These are phyloP conservation scores for Austrofundulus limnaeus DNA, from an alignment of 2,113 vertebrate genomes.

Conservation along the genomic window DNA sequence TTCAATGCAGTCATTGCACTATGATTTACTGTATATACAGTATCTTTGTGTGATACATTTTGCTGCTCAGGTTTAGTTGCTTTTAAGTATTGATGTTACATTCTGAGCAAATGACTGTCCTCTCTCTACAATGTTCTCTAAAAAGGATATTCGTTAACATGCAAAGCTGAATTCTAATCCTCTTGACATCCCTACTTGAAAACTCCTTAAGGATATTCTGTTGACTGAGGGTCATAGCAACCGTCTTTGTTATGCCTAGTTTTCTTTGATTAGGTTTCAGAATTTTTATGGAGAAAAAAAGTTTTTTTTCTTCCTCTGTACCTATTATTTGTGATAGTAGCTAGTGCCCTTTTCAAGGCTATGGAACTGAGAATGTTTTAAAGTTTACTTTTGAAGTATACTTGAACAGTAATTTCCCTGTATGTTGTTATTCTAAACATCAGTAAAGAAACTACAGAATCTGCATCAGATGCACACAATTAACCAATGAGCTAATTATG, in stretches of 20 bases:
- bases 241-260: constrained; percentile 7
- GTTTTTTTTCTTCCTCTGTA: not conserved
- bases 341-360: not conserved
- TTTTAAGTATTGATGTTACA: constrained; percentile 18
- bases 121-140: not conserved
- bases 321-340: not conserved
- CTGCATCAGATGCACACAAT: constrained; percentile 37
- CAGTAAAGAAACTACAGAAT: constrained; percentile 23
- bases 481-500: constrained; percentile 51
- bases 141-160: constrained; percentile 26
- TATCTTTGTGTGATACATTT: not conserved
- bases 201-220: constrained; percentile 5
- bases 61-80: constrained; percentile 10
- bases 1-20: too few species aligned
- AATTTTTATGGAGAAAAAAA: not conserved
- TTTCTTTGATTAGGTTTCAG: constrained; percentile 15
- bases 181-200: not conserved
- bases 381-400: not conserved
- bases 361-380: constrained; percentile 2
- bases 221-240: not conserved
- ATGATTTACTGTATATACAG: too few species aligned
- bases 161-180: constrained; percentile 5
- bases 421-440: not conserved
- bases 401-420: constrained; percentile 8
- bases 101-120: constrained; percentile 9